A percentile compares a stretch with the other conserved stretches of the same genome.
Evolutionary conservation across 1,140 invertebrate species (phyloP).

Genomic region (Drosophila carrolli): DNA sequence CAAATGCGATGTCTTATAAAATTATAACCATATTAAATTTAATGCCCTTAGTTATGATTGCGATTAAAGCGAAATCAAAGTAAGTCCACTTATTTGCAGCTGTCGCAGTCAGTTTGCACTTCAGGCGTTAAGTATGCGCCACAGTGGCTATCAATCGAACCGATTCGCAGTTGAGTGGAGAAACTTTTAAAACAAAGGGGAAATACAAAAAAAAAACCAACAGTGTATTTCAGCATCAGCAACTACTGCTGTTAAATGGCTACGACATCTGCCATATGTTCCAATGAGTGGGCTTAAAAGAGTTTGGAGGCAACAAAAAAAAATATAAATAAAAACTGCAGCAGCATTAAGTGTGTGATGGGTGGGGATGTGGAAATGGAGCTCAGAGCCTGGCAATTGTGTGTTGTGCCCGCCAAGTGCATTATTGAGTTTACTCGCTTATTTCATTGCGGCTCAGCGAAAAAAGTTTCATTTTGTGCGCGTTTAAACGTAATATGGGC

Average conservation of each 20-base stretch:
- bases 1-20: no score
- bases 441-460: constrained; percentile 61
- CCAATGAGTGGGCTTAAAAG: constrained; percentile 68
- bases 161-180: constrained; percentile 27
- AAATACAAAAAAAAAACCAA: constrained; percentile 21
- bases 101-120: constrained; percentile 31
- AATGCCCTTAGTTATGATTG: background rate
- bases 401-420: constrained; percentile 64
- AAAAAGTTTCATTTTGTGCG: constrained; percentile 63
- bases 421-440: constrained; percentile 77
- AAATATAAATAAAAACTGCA: constrained; percentile 22
- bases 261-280: constrained; percentile 62
- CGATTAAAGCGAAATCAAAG: constrained; percentile 7
- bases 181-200: constrained; percentile 48
- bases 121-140: constrained; percentile 40
- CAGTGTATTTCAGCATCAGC: constrained; percentile 25
- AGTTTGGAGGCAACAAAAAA: constrained; percentile 33
- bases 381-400: constrained; percentile 47
- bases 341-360: constrained; percentile 42
- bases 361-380: constrained; percentile 7
- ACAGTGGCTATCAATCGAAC: constrained; percentile 47
- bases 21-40: no score
- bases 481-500: constrained; percentile 65
- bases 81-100: constrained; percentile 26
- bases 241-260: constrained; percentile 61